Evolutionary conservation across 2,888 invertebrate genomes (phyloP).

Genomic region (Azorinus chamasolen): DNA sequence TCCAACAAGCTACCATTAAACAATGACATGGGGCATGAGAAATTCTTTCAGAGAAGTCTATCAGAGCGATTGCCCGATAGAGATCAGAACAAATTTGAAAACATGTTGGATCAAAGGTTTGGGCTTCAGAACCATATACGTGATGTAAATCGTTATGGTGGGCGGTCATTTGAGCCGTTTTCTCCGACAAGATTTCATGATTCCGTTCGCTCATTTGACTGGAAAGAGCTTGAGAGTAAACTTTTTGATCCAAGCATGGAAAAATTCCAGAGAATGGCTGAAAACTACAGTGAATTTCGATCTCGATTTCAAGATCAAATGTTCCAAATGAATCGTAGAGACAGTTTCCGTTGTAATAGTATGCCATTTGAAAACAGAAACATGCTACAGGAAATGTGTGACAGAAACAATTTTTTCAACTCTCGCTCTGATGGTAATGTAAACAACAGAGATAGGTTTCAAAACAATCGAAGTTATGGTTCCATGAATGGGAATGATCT

Average conservation of each 20-base stretch:
- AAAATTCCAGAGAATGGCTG: constrained; percentile 67
- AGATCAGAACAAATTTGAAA: constrained; percentile 45
- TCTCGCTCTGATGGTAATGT: constrained; percentile 40
- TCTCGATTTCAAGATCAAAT: constrained; percentile 61
- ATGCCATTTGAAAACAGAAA: constrained; percentile 50
- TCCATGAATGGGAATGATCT: constrained; percentile 47
- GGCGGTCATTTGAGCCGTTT: constrained; percentile 59
- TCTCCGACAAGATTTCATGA: constrained; percentile 60
- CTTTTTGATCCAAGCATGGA: constrained; percentile 52
- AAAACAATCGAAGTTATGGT: constrained; percentile 42
- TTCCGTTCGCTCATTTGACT: constrained; percentile 49
- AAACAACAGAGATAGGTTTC: constrained; percentile 38
- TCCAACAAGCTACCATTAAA: constrained; percentile 44
- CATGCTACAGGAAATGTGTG: constrained; percentile 52
- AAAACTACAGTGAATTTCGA: constrained; percentile 60
- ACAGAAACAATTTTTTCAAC: constrained; percentile 48
- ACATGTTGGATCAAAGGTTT: constrained; percentile 59
- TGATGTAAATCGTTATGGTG: constrained; percentile 53
- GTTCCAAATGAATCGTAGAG: constrained; percentile 42
- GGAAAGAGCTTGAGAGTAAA: constrained; percentile 53
- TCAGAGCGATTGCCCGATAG: constrained; percentile 54
- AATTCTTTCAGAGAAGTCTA: constrained; percentile 56
- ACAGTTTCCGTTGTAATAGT: constrained; percentile 38
- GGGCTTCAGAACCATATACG: constrained; percentile 59
- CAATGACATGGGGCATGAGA: constrained; percentile 55